Conservation (phyloP, 2,888 invertebrate species). For the Cephus rjabovi region DNA sequence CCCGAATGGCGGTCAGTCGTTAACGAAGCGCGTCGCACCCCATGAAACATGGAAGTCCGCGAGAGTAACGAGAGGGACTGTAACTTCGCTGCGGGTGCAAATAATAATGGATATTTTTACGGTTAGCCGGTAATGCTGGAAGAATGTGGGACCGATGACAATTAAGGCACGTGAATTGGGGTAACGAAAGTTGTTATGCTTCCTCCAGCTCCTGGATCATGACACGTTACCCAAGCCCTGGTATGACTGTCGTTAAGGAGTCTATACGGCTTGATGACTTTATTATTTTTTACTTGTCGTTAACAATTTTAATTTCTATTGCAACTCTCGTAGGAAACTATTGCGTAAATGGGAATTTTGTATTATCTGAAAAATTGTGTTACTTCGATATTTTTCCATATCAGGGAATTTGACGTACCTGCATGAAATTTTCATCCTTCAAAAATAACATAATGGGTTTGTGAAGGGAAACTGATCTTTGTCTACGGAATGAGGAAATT, state of each 20-base stretch:
- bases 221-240: background rate
- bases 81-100: background rate
- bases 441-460: background rate
- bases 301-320: background rate
- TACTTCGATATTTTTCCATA: background rate
- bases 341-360: background rate
- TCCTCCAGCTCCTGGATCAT: background rate
- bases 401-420: background rate
- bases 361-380: background rate
- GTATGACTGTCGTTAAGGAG: background rate
- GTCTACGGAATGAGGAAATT: background rate
- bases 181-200: background rate
- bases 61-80: background rate
- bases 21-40: conserved; percentile 4
- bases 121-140: background rate
- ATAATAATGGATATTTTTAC: background rate
- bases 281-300: background rate
- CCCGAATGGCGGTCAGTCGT: conserved; percentile 4
- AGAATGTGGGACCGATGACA: background rate
- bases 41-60: conserved; percentile 2
- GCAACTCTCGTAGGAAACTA: background rate
- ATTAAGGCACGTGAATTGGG: background rate
- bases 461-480: background rate
- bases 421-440: background rate
- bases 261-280: background rate